A percentile compares a stretch with the other conserved stretches of the same genome.
Evolutionary conservation across 2,797 vertebrate genomes (phyloP).

Genomic region (Fratercula arctica): DNA sequence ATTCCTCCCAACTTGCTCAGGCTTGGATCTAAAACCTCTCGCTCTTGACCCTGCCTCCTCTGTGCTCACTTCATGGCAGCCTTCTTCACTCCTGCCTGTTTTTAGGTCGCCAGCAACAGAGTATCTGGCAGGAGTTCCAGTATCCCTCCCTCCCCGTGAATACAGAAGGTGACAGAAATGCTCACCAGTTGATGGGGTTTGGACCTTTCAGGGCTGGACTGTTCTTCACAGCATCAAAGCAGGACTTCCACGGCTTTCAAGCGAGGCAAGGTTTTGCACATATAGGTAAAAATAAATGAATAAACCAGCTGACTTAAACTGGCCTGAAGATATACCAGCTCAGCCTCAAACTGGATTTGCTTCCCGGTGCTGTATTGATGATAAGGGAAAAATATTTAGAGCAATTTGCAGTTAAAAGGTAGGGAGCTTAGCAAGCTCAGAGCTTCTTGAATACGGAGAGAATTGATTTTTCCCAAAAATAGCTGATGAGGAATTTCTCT

Average conservation of each 20-base stretch:
- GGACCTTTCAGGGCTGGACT: neutral
- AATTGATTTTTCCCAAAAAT: constrained; percentile 50
- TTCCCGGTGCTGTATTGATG: constrained; percentile 23
- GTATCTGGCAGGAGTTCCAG: neutral
- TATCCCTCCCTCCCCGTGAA: neutral
- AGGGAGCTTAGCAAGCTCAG: constrained; percentile 43
- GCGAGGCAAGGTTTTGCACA: neutral
- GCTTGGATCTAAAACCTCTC: neutral
- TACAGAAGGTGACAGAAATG: neutral
- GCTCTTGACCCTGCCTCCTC: neutral
- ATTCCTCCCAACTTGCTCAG: neutral
- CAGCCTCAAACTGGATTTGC: constrained; percentile 20
- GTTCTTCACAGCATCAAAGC: neutral
- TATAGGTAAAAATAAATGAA: neutral
- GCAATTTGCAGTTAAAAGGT: constrained; percentile 56
- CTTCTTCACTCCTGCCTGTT: accelerated
- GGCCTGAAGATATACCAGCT: neutral
- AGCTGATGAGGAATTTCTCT: constrained; percentile 60
- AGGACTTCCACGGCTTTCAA: neutral
- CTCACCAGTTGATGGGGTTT: neutral
- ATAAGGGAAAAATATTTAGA: constrained; percentile 53
- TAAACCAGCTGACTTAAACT: neutral
- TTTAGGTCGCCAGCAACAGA: neutral
- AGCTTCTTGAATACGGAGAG: constrained; percentile 17
- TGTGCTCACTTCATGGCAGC: neutral